Base-by-base conservation (phyloP, 2,797 vertebrate species). In the Melanotaenia pygmaea region DNA sequence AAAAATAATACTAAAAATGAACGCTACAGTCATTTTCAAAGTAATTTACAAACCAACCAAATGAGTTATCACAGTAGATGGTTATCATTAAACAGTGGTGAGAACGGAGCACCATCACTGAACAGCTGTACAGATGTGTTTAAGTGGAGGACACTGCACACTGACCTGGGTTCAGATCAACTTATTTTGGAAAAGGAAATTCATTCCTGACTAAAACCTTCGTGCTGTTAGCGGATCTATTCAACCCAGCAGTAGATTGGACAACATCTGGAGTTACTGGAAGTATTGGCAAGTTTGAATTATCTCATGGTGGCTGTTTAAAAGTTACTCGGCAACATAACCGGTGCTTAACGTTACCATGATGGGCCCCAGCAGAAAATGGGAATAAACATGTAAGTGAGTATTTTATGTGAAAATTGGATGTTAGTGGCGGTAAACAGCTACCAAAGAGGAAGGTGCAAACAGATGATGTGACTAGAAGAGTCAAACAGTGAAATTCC, bases 41-140 rank as follows among this genome's bases (percentile, higher is more conserved):
- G 67, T 50, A 74, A 78, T 72, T 72, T 80, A 79, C 77, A 75
- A 78, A 83, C 64, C 73, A 78, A 77, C 81, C 64, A 87, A 84
- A 79, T 56, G 70, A 59, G 77, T 72, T 1, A 24, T 90, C 89
- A 88, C 83, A 89, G 90, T 88, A 78, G 72, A 70, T 76, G 68
- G 66, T 75, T 76, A 74, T 81, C 74, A 72, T 53, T 81, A 70
- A 86, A 82, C 76, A 68, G 78, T 74, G 86, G 69, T 74, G 75
- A 81, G 73, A 78, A 62, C 56, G 53, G 75, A 88, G 87, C 83
- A 87, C 88, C 81, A 74, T 89, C 84, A 70, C 83, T 68, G 77
- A 81, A 73, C 80, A 85, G 74, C 37, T 53, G 32, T 76, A 73
- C 75, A 54, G 38, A 54, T 65, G 77, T 69, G 53, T 50, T 66